Base-by-base conservation (phyloP, 2,797 vertebrate genomes). In the Micrastur ruficollis region DNA sequence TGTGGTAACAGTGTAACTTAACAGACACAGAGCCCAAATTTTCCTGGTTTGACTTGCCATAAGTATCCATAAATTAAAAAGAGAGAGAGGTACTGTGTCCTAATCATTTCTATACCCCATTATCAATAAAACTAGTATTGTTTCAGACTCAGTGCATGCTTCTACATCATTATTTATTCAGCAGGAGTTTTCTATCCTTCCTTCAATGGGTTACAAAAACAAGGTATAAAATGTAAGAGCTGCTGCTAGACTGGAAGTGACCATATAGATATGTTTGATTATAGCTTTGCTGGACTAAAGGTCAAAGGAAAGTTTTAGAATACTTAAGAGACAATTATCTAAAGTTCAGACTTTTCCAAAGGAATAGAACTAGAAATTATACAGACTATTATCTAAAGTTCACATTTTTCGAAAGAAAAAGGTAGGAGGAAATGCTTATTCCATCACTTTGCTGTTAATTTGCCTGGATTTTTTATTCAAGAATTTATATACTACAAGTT, bases 301-400 rank as follows among this genome's bases (percentile, higher is more conserved):
- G 97, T 98, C 95, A 97, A 72, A 95, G 65, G 78, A 97, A 97
- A 93, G 82, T 97, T 98, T 98, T 93, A 91, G 72, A 97, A 95
- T 93, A 52, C 83, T 96, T 96, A 97, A 97, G 96, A 96, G 86
- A 96, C 86, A 96, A 96, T 97, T 98, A 97, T 92, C 87, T 97
- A 97, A 98, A 98, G 97, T 98, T 98, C 94, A 97, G 90, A 81
- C 92, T 97, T 96, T 94, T 84, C 86, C 75, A 97, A 95, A 96
- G 81, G 82, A 95, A 97, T 75, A 97, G 82, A 95, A 81, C 62
- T 90, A 90, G 89, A 98, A 97, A 97, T 94, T 93, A 95, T 83
- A 53, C 79, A 90, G 58, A 91, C 97, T 96, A 95, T 97, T 97
- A 97, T 93, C 87, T 95, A 97, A 98, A 97, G 96, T 97, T 98